Conservation (phyloP, 2,113 vertebrate genomes). For the Turnix velox region DNA sequence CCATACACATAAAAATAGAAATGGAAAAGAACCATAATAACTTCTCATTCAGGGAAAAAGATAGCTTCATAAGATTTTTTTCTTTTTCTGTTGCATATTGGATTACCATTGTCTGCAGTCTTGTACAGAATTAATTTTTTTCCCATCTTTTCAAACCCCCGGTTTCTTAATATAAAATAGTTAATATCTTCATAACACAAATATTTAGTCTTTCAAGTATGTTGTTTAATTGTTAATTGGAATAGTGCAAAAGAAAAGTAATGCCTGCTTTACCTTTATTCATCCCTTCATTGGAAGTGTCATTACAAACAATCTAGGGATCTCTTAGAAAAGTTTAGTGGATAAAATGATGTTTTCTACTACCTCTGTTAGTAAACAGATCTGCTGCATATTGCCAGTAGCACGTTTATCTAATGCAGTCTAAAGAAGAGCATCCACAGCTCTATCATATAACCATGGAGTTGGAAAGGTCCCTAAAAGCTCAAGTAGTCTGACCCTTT, state of each 20-base stretch:
- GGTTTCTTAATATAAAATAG: not conserved
- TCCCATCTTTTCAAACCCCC: not conserved
- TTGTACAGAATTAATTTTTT: not conserved
- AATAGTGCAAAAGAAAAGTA: not conserved
- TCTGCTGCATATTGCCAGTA: not conserved
- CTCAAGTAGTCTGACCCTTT: no score
- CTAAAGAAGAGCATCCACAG: not conserved
- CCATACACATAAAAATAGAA: slow-evolving; percentile 16
- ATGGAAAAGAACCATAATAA: not conserved
- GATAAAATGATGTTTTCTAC: not conserved
- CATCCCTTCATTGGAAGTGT: not conserved
- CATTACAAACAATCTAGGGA: not conserved
- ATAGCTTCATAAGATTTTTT: not conserved
- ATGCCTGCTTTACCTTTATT: not conserved
- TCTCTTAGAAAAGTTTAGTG: not conserved
- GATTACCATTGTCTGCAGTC: not conserved
- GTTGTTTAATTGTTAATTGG: not conserved
- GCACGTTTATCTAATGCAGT: not conserved
- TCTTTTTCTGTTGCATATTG: not conserved
- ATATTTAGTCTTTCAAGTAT: not conserved
- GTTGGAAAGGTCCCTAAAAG: no score
- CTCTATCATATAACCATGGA: no score
- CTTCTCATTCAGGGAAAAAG: not conserved
- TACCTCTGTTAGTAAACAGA: not conserved
- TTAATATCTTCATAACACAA: not conserved